Conservation (phyloP, 1,140 invertebrate species). For the Oryzaephilus surinamensis region DNA sequence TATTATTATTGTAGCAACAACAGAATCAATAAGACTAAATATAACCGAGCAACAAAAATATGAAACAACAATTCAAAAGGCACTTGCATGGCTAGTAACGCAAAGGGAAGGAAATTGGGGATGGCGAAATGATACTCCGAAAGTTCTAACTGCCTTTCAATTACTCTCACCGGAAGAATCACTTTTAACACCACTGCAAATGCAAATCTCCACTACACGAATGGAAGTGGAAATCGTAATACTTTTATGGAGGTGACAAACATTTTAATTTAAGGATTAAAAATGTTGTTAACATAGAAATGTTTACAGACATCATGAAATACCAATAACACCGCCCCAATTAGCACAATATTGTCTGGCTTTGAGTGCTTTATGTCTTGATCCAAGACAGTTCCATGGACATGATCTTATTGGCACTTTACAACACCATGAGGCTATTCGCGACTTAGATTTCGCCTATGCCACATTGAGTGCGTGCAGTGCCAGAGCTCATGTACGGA, state of each 20-base stretch:
- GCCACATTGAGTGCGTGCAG: conserved; percentile 60
- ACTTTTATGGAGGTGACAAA: conserved; percentile 68
- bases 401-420: conserved; percentile 56
- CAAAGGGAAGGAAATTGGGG: conserved; percentile 58
- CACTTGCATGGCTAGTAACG: conserved; percentile 53
- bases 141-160: conserved; percentile 52
- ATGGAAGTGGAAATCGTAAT: conserved; percentile 73
- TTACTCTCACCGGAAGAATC: conserved; percentile 38
- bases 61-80: conserved; percentile 45
- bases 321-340: conserved; percentile 59
- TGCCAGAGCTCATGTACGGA: conserved; percentile 67
- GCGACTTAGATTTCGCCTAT: conserved; percentile 58
- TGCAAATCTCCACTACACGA: conserved; percentile 65
- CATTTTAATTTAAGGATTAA: neutral
- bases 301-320: conserved; percentile 59
- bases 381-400: conserved; percentile 70
- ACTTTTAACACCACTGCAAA: conserved; percentile 43
- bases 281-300: conserved; percentile 26
- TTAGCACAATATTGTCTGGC: conserved; percentile 65
- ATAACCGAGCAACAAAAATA: conserved; percentile 14
- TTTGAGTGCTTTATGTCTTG: conserved; percentile 64
- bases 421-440: conserved; percentile 42
- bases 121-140: conserved; percentile 67
- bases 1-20: conserved; percentile 13
- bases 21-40: conserved; percentile 10